phyloP scores from a whole-genome alignment of 2,113 vertebrate species.

The Dendropsophus ebraccatus region DNA sequence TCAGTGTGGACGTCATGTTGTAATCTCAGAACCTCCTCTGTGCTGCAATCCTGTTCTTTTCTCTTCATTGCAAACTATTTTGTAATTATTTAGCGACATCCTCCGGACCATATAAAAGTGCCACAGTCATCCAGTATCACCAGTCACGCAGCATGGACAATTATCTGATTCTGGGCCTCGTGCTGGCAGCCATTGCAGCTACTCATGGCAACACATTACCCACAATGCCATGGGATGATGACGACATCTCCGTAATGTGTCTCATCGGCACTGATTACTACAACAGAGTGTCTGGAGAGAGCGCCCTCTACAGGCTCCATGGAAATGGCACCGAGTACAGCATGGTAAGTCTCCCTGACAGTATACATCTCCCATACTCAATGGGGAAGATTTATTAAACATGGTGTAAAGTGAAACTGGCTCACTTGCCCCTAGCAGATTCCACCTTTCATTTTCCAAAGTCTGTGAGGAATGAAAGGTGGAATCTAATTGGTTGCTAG shows the following conservation, averaged over 20 bases:
- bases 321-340: not conserved
- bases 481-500: too few relatives aligned
- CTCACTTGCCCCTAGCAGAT: too few relatives aligned
- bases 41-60: not conserved
- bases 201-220: not conserved
- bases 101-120: not conserved
- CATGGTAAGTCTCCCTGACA: not conserved
- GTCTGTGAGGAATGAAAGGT: too few relatives aligned
- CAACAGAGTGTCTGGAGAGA: not conserved
- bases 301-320: not conserved
- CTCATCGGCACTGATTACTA: conserved; percentile 16
- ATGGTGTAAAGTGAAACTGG: too few relatives aligned
- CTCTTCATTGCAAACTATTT: not conserved
- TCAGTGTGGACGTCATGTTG: not conserved
- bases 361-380: too few relatives aligned
- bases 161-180: not conserved
- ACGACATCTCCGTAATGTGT: not conserved
- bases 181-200: not conserved
- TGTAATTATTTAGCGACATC: not conserved
- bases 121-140: not conserved
- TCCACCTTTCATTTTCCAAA: too few relatives aligned
- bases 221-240: not conserved
- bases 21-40: not conserved
- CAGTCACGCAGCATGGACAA: not conserved
- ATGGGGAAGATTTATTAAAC: too few relatives aligned